These are phyloP conservation scores for Octopus bimaculoides DNA, from an alignment of 1,140 invertebrate species.

Conservation along the genomic window DNA sequence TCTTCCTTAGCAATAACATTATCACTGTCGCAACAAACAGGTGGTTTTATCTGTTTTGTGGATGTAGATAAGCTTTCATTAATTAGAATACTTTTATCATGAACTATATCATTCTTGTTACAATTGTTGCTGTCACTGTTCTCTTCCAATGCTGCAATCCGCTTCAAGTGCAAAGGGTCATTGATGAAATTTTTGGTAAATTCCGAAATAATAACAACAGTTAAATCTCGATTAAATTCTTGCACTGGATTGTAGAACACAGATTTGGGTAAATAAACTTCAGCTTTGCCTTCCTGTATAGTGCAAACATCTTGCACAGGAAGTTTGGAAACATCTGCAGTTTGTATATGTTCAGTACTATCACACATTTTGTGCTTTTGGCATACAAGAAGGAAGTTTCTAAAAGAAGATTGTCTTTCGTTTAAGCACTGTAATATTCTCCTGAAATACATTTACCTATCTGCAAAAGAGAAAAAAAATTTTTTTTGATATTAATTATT, in stretches of 20 bases:
- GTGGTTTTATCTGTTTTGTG: too few species aligned
- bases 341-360: too few species aligned
- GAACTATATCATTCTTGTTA: neutral
- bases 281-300: constrained; percentile 72
- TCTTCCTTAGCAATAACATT: neutral
- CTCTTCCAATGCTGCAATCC: neutral
- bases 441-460: too few species aligned
- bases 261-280: constrained; percentile 64
- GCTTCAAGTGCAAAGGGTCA: neutral
- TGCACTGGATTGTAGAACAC: constrained; percentile 98
- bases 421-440: too few species aligned
- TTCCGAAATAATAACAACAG: constrained; percentile 61
- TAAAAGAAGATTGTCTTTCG: too few species aligned
- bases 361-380: too few species aligned
- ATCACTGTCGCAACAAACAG: neutral
- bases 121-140: neutral
- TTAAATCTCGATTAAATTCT: constrained; percentile 96
- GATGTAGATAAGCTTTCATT: neutral
- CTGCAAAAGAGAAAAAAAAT: too few species aligned
- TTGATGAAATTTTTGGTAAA: constrained; percentile 36
- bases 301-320: constrained; percentile 18
- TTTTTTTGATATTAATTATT: too few species aligned
- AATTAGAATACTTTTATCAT: neutral
- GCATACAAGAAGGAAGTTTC: too few species aligned
- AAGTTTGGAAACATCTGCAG: too few species aligned